Percentiles rank a stretch among this genome's conserved stretches.
Conservation (phyloP, 1,140 invertebrate species). For the Neodiprion virginianus region DNA sequence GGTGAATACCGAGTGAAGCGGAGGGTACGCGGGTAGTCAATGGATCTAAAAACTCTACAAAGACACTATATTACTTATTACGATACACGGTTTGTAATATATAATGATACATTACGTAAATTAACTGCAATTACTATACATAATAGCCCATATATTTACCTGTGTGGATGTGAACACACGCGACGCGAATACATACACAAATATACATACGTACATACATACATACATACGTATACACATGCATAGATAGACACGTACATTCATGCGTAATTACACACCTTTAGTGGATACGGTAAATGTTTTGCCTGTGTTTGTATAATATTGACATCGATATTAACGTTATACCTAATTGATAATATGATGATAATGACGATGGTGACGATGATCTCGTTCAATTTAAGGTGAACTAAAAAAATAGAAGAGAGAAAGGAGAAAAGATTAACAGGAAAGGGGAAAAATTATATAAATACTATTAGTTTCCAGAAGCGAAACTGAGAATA, state of each 20-base stretch:
- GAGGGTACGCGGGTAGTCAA: too few species aligned
- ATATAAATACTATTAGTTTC: slow-evolving; percentile 34
- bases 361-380: background rate
- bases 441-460: slow-evolving; percentile 13
- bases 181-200: background rate
- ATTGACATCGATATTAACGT: background rate
- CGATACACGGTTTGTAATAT: too few species aligned
- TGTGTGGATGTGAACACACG: background rate
- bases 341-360: background rate
- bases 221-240: background rate
- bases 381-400: slow-evolving; percentile 1
- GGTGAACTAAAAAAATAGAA: background rate
- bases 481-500: slow-evolving; percentile 31
- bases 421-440: too few species aligned
- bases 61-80: too few species aligned
- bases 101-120: too few species aligned
- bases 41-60: too few species aligned
- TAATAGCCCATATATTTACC: too few species aligned
- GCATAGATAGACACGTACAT: background rate
- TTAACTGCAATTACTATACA: too few species aligned
- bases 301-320: background rate
- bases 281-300: background rate
- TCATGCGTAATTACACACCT: background rate
- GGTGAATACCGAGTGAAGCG: too few species aligned
- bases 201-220: background rate